Evolutionary conservation across 2,113 vertebrate species (phyloP).

Genomic region (Trematomus loennbergii): DNA sequence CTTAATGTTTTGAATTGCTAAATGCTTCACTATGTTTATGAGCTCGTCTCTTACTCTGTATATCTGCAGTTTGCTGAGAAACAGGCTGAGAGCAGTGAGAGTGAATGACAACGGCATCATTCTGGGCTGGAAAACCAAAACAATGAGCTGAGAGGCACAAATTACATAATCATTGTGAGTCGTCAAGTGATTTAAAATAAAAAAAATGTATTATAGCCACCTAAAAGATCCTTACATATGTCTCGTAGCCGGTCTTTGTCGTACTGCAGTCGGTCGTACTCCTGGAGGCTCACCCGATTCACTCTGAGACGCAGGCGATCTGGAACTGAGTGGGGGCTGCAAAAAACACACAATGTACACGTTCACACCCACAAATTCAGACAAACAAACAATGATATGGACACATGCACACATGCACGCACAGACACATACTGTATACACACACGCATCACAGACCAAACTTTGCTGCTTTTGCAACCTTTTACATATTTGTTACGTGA

Average conservation of each 20-base stretch:
- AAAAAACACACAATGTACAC: conserved; percentile 40
- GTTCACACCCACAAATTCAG: conserved; percentile 11
- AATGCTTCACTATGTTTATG: too few species aligned
- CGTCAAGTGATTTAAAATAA: too few species aligned
- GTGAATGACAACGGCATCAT: too few species aligned
- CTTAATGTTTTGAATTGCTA: too few species aligned
- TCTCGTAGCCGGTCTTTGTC: conserved; percentile 97
- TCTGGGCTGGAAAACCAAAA: too few species aligned
- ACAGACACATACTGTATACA: conserved; percentile 21
- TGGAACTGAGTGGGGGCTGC: conserved; percentile 93
- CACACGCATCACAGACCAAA: conserved; percentile 26
- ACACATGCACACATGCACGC: conserved; percentile 23
- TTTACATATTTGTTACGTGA: neutral
- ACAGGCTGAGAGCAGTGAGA: too few species aligned
- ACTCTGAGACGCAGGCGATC: conserved; percentile 95
- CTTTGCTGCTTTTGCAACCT: conserved; percentile 2
- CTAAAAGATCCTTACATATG: conserved; percentile 88
- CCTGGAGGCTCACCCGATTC: conserved; percentile 94
- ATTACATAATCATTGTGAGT: too few species aligned
- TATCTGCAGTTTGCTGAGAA: too few species aligned
- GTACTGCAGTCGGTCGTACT: conserved; percentile 94
- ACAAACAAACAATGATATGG: conserved; percentile 25
- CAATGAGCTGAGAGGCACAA: neutral
- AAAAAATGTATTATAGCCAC: too few species aligned
- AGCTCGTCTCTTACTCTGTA: too few species aligned